Conservation (phyloP, 2,888 invertebrate genomes). For the Plebejus argus region DNA sequence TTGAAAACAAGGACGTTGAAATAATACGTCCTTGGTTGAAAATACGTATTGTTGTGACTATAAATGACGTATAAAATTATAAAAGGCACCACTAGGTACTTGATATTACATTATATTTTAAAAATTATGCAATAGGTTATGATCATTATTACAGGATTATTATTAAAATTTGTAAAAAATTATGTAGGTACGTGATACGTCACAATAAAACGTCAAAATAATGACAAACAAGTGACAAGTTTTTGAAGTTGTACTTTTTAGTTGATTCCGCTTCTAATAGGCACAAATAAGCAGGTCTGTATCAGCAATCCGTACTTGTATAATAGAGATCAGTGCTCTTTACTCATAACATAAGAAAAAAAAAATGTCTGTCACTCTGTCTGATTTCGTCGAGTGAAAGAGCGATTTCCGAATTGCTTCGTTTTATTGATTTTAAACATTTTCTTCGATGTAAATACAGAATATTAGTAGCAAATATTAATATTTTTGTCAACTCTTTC, state of each 20-base stretch:
- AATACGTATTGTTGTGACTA: not conserved
- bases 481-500: conserved; percentile 35
- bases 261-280: no score
- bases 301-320: no score
- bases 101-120: not conserved
- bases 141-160: not conserved
- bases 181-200: not conserved
- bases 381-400: conserved; percentile 41
- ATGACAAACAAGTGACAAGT: conserved; percentile 36
- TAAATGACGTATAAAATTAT: no score
- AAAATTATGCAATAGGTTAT: not conserved
- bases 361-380: no score
- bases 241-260: no score
- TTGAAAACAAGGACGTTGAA: no score
- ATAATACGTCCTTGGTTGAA: no score
- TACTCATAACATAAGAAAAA: no score
- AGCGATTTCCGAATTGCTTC: conserved; percentile 47
- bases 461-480: conserved; percentile 39
- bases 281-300: no score
- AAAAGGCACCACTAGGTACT: conserved; percentile 5
- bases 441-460: conserved; percentile 45
- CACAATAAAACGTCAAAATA: not conserved
- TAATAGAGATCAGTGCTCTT: no score
- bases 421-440: conserved; percentile 57
- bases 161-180: conserved; percentile 20